These are phyloP conservation scores for Chromoteleia sp. DNA, from an alignment of 2,888 invertebrate species.

Conservation along the genomic window DNA sequence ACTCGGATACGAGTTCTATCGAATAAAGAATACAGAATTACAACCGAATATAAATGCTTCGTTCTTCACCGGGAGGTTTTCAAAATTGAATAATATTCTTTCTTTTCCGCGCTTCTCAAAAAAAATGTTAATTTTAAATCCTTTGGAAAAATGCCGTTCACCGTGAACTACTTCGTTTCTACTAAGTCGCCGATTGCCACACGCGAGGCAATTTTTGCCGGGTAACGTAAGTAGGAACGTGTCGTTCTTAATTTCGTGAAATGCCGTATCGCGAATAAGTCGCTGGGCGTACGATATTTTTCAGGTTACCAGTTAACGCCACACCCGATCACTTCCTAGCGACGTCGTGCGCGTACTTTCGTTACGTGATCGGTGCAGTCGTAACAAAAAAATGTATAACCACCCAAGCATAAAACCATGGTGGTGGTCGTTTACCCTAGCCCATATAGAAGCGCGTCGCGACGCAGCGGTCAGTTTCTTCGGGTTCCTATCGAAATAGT, in stretches of 20 bases:
- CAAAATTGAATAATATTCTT: no score
- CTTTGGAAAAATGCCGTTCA: slow-evolving; percentile 35
- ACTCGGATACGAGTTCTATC: no score
- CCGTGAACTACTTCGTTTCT: slow-evolving; percentile 51
- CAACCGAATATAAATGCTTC: no score
- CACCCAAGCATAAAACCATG: slow-evolving; percentile 79
- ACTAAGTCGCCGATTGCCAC: slow-evolving; percentile 35
- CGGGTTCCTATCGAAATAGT: slow-evolving; percentile 76
- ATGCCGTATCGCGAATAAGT: slow-evolving; percentile 26
- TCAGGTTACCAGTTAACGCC: slow-evolving; percentile 37
- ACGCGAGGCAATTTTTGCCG: slow-evolving; percentile 31
- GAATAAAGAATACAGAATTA: no score
- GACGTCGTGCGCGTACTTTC: slow-evolving; percentile 52
- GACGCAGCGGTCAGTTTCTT: slow-evolving; percentile 79
- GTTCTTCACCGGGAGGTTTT: no score
- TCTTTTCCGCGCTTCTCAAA: no score
- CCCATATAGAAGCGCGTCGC: slow-evolving; percentile 83
- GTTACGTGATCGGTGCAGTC: slow-evolving; percentile 73
- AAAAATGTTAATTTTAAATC: slow-evolving; percentile 13
- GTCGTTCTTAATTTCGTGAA: slow-evolving; percentile 48
- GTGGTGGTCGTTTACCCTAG: slow-evolving; percentile 74
- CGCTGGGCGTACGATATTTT: slow-evolving; percentile 27
- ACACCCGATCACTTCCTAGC: slow-evolving; percentile 79
- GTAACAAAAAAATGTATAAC: slow-evolving; percentile 53
- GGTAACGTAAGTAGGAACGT: slow-evolving; percentile 33